Evolutionary conservation across 2,113 vertebrate genomes (phyloP).

Genomic region (Mormyrus lacerda): DNA sequence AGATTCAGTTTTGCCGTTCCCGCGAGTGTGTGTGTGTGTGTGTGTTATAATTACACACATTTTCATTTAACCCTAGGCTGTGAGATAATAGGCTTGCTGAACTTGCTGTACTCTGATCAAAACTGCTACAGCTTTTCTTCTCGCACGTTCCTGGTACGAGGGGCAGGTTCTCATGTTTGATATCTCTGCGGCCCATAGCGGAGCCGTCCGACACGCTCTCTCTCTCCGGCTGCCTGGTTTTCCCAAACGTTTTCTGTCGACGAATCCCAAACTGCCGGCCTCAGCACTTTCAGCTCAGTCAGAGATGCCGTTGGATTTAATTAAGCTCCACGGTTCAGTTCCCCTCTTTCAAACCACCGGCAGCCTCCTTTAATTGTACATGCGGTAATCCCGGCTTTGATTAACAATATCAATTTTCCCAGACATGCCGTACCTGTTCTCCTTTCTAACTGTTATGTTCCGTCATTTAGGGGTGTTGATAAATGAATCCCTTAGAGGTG

Average conservation of each 20-base stretch:
- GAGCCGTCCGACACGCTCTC: neutral
- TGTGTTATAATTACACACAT: neutral
- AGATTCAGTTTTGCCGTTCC: neutral
- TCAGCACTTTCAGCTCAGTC: conserved; percentile 6
- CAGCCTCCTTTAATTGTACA: neutral
- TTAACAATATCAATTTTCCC: neutral
- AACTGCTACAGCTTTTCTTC: neutral
- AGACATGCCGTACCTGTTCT: neutral
- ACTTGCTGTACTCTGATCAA: neutral
- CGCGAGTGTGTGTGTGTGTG: neutral
- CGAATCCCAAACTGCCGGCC: neutral
- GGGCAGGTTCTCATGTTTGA: neutral
- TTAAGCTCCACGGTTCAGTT: conserved; percentile 12
- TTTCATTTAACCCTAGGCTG: conserved; percentile 1
- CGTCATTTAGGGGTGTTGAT: neutral
- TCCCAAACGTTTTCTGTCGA: neutral
- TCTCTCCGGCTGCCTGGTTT: neutral
- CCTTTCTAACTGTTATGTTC: neutral
- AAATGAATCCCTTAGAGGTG: neutral
- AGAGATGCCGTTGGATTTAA: conserved; percentile 1
- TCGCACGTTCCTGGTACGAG: neutral
- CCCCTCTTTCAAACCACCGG: neutral
- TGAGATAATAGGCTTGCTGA: neutral
- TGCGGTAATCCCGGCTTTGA: neutral
- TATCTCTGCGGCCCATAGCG: neutral